Evolutionary conservation across 2,888 invertebrate genomes (phyloP), one percentile per base, ranked within the genome.

Genomic region (Limnephilus lunatus): DNA sequence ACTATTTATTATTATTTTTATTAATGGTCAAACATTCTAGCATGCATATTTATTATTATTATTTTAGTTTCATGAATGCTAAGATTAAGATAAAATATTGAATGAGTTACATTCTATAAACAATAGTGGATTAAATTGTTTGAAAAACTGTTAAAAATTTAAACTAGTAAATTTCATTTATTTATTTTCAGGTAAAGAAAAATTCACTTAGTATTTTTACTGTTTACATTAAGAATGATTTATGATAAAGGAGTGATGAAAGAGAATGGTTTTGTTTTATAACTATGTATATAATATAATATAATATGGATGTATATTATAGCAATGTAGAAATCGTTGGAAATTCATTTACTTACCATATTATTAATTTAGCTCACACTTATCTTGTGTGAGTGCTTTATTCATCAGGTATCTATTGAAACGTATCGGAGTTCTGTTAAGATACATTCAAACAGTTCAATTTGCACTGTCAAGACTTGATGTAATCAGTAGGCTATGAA

Each of bases 11-110:
- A 81, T 82, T 82, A 81, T 81, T 39, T 85, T 39, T 85, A 32
- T 85, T 85, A 85, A 39, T 68, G 68, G 32, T 82, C 30, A 30
- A n/a, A 85, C 44, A 39, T 32, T 85, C n/a, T 85, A 85, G 85
- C 85, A 85, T 85, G 85, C 85, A 44, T 35, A 85, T 25, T 39
- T 19, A n/a, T n/a, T n/a, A 35, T 35, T 15, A 32, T 85, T 32
- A 82, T 32, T 82, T 31, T 32, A 31, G 12, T 32, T 85, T 35
- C 32, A 82, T 82, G 31, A 82, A 31, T 15, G 82, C 15, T 32
- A 31, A 83, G 19, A 83, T 83, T 31, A 32, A 31, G 82, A 83
- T 68, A 25, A 68, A 68, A 68, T 68, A n/a, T 68, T 68, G 68
- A 68, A 68, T 68, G 68, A 25, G 19, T 32, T 32, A 32, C 32